Evolutionary conservation across 1,140 invertebrate genomes (phyloP).

Genomic region (Heliconius himera): DNA sequence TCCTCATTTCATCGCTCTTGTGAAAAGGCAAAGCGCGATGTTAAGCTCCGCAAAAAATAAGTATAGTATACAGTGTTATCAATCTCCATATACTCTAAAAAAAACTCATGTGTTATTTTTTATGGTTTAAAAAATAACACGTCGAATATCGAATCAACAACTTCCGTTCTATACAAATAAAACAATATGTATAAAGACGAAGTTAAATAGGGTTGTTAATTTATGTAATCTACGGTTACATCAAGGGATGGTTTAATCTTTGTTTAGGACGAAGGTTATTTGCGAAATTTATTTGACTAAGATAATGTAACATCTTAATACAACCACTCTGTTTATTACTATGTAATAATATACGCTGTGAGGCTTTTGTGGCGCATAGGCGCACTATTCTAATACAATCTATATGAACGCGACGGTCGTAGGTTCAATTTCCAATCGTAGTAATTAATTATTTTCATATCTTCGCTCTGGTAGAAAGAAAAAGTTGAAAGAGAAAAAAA

Average conservation of each 20-base stretch:
- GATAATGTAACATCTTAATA: constrained; percentile 3
- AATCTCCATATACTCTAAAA: too few relatives aligned
- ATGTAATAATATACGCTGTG: background rate
- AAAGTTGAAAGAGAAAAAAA: too few relatives aligned
- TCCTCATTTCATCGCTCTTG: too few relatives aligned
- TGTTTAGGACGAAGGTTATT: background rate
- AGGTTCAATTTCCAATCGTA: too few relatives aligned
- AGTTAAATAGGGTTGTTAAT: background rate
- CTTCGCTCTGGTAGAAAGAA: too few relatives aligned
- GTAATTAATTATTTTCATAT: too few relatives aligned
- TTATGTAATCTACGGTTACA: background rate
- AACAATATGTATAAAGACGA: background rate
- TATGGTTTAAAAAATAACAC: background rate
- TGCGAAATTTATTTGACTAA: background rate
- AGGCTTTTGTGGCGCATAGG: background rate
- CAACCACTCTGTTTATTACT: background rate
- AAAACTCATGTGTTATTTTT: too few relatives aligned
- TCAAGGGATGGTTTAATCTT: background rate
- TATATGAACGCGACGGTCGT: too few relatives aligned
- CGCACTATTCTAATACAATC: too few relatives aligned
- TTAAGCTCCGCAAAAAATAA: too few relatives aligned
- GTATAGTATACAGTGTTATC: too few relatives aligned
- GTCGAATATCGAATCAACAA: background rate
- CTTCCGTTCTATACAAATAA: background rate
- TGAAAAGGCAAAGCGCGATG: too few relatives aligned